A percentile compares a stretch with the other conserved stretches of the same genome.
These are phyloP conservation scores for Cryptomyrus ogoouensis DNA, from an alignment of 2,113 vertebrate genomes.

Conservation along the genomic window DNA sequence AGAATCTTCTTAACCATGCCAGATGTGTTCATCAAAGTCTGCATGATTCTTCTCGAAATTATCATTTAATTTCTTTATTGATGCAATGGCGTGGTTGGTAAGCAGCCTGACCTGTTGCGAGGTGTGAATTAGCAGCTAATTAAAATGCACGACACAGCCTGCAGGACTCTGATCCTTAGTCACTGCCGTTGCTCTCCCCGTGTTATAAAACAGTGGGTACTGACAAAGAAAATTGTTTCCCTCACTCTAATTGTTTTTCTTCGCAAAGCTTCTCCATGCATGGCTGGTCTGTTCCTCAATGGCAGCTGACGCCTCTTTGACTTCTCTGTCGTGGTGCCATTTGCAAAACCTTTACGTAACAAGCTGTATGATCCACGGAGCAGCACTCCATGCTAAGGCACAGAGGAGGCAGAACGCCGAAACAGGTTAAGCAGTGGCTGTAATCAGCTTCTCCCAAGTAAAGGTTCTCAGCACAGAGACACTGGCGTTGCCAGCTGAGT, in stretches of 20 bases:
- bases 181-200: background rate
- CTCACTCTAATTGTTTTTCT: background rate
- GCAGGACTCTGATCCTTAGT: background rate
- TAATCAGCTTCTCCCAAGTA: background rate
- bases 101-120: background rate
- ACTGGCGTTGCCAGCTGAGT: background rate
- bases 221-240: background rate
- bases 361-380: background rate
- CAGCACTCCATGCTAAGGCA: background rate
- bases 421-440: background rate
- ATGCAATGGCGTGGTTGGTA: background rate
- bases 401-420: background rate
- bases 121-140: background rate
- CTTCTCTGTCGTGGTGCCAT: background rate
- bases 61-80: slow-evolving; percentile 1
- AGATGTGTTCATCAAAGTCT: background rate
- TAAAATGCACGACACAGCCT: background rate
- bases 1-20: background rate
- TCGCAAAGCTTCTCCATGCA: background rate
- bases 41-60: background rate
- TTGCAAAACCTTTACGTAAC: background rate
- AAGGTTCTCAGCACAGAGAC: background rate
- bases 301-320: background rate
- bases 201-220: background rate
- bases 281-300: background rate